phyloP scores from a whole-genome alignment of 2,113 vertebrate species.

The Bufo bufo region DNA sequence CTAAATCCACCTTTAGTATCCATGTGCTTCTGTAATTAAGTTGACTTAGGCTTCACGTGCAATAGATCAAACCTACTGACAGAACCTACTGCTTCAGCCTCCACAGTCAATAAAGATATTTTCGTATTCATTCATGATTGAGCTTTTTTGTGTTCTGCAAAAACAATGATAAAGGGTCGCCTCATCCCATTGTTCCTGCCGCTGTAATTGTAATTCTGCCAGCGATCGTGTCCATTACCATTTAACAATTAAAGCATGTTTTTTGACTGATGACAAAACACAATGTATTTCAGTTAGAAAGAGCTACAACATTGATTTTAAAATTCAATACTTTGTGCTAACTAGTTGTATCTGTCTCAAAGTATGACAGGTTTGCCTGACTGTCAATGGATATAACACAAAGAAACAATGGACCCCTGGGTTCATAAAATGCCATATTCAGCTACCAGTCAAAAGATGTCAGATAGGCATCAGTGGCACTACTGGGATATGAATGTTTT shows the following conservation, averaged over 20 bases:
- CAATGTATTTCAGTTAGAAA: background rate
- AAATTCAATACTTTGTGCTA: slow-evolving; percentile 33
- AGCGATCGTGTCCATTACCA: too few species aligned
- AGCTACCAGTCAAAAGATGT: slow-evolving; percentile 36
- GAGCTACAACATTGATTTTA: slow-evolving; percentile 30
- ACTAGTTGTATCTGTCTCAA: slow-evolving; percentile 10
- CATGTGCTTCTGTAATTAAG: too few species aligned
- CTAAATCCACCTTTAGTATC: too few species aligned
- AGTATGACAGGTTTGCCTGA: slow-evolving; percentile 22
- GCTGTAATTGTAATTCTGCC: background rate
- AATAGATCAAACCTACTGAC: slow-evolving; percentile 4
- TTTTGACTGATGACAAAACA: background rate
- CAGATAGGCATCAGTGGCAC: slow-evolving; percentile 47
- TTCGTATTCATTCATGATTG: background rate
- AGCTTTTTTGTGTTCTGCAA: background rate
- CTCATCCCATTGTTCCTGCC: background rate
- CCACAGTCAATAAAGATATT: background rate
- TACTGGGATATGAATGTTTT: slow-evolving; percentile 23
- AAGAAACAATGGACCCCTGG: slow-evolving; percentile 33
- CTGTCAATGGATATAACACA: slow-evolving; percentile 35
- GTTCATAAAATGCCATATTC: slow-evolving; percentile 46
- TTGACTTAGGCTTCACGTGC: background rate
- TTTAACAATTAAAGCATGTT: background rate
- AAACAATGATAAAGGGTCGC: background rate
- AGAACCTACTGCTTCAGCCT: background rate